Evolutionary conservation across 2,888 invertebrate genomes (phyloP).

Genomic region (Mesorhabditis belari): DNA sequence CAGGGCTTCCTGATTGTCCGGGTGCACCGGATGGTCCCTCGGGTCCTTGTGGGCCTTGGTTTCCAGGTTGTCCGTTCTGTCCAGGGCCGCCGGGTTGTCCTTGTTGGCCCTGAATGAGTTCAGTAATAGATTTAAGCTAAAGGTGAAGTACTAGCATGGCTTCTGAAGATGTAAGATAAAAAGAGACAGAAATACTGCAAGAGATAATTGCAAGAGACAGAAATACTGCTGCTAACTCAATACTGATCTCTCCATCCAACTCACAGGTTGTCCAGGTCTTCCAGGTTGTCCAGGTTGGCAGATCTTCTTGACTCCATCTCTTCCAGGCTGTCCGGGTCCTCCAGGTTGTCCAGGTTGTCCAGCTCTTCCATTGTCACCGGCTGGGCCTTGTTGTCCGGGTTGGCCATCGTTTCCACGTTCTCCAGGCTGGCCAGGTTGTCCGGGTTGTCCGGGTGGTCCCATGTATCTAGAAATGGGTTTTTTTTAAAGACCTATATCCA

Average conservation of each 20-base stretch:
- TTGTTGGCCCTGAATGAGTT: slow-evolving; percentile 3
- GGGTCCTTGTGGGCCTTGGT: slow-evolving; percentile 23
- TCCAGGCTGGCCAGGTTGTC: slow-evolving; percentile 20
- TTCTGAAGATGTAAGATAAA: no score
- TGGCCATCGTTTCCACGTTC: slow-evolving; percentile 16
- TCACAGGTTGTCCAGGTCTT: slow-evolving; percentile 10
- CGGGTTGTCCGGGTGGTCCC: slow-evolving; percentile 15
- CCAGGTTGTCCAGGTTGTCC: slow-evolving; percentile 21
- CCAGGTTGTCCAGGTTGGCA: slow-evolving; percentile 18
- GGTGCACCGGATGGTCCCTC: slow-evolving; percentile 18
- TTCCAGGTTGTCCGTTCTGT: slow-evolving; percentile 16
- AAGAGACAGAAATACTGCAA: no score
- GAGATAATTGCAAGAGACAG: no score
- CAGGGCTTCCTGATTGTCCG: slow-evolving; percentile 16
- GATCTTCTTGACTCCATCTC: slow-evolving; percentile 18
- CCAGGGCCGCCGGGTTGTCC: slow-evolving; percentile 21
- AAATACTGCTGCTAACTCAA: neutral
- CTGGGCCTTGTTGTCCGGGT: slow-evolving; percentile 14
- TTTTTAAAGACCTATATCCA: neutral
- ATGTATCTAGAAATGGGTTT: slow-evolving; percentile 8
- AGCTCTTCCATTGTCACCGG: slow-evolving; percentile 16
- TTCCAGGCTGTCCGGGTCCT: slow-evolving; percentile 18
- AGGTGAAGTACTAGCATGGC: no score
- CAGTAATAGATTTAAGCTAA: no score
- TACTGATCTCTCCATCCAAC: neutral